Evolutionary conservation across 2,113 vertebrate species (phyloP).

Genomic region (Phaethon lepturus): DNA sequence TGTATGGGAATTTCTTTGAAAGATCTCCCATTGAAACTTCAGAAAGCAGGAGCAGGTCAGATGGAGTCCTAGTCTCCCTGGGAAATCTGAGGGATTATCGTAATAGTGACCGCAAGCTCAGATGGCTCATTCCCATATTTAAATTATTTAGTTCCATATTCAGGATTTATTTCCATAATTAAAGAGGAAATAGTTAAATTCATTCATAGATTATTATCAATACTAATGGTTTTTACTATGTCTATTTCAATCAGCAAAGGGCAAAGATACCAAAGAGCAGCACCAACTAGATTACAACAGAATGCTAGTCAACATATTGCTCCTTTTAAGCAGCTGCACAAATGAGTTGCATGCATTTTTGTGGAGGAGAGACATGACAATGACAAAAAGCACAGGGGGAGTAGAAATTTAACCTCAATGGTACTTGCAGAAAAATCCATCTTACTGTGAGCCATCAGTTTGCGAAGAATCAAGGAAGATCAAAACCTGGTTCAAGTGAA

Average conservation of each 20-base stretch:
- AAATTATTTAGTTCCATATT: background rate
- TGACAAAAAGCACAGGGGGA: background rate
- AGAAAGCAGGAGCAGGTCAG: background rate
- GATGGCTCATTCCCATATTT: background rate
- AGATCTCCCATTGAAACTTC: background rate
- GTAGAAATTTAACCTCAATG: background rate
- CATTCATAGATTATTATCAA: background rate
- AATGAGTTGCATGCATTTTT: background rate
- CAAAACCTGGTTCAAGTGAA: background rate
- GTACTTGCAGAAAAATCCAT: background rate
- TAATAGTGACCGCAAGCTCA: background rate
- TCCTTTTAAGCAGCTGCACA: background rate
- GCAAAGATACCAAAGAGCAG: background rate
- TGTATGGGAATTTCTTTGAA: background rate
- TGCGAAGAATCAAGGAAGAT: background rate
- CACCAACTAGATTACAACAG: background rate
- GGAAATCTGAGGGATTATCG: background rate
- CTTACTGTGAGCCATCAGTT: background rate
- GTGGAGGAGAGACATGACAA: background rate
- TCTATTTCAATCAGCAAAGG: background rate
- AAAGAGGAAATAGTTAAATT: background rate
- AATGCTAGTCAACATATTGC: rapidly evolving
- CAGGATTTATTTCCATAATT: background rate
- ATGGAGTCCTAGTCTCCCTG: background rate
- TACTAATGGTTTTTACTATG: background rate